These are phyloP conservation scores for Leptoteleia sp. DNA, from an alignment of 1,140 invertebrate genomes.

Conservation along the genomic window DNA sequence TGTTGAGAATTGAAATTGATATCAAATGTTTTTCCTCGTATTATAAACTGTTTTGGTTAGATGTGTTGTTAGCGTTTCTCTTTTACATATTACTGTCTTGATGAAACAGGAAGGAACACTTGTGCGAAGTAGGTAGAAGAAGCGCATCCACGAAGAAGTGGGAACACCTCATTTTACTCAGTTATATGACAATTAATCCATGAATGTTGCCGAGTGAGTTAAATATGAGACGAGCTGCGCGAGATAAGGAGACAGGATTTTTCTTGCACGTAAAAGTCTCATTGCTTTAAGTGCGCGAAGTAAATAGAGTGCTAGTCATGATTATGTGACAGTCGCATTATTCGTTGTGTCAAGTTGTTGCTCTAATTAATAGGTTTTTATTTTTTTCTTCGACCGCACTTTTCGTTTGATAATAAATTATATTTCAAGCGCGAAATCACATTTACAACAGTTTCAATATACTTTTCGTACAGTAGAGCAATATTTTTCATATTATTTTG, in stretches of 20 bases:
- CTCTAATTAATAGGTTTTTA: conserved; percentile 8
- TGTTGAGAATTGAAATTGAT: too few species aligned
- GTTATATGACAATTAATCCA: conserved; percentile 45
- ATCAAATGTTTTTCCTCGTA: too few species aligned
- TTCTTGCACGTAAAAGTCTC: conserved; percentile 11
- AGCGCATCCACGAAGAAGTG: conserved; percentile 11
- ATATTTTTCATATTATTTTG: too few species aligned
- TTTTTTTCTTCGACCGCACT: neutral
- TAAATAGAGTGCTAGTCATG: conserved; percentile 11
- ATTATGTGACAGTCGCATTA: conserved; percentile 22
- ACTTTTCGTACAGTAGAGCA: too few species aligned
- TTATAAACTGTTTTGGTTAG: too few species aligned
- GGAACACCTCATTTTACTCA: conserved; percentile 31
- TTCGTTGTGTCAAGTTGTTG: neutral
- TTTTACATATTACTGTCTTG: conserved; percentile 6
- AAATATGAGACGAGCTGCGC: conserved; percentile 3
- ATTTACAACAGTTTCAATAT: too few species aligned
- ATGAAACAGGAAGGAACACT: conserved; percentile 38
- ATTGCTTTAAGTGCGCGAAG: conserved; percentile 3
- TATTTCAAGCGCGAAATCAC: too few species aligned
- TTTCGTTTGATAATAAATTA: too few species aligned
- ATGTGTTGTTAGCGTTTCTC: too few species aligned
- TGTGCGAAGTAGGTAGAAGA: conserved; percentile 19
- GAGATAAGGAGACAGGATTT: conserved; percentile 22
- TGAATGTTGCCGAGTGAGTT: conserved; percentile 2